Evolutionary conservation across 1,140 invertebrate genomes (phyloP).

Genomic region (Argopecten irradians): DNA sequence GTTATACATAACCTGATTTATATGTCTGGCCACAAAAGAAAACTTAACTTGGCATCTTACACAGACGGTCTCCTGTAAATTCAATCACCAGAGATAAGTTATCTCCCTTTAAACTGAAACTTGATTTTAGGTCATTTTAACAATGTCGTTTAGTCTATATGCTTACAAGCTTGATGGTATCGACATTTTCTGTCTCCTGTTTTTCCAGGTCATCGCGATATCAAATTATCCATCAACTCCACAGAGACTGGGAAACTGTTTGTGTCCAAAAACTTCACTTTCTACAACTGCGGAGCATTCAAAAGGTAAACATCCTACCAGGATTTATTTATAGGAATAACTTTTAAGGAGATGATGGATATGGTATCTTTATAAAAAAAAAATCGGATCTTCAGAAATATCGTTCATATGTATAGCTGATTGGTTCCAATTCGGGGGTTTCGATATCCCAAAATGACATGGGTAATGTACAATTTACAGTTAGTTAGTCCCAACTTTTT

Average conservation of each 20-base stretch:
- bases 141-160: background rate
- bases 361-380: background rate
- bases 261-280: slow-evolving; percentile 63
- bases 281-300: slow-evolving; percentile 68
- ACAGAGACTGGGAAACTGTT: slow-evolving; percentile 63
- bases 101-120: background rate
- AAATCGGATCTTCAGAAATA: too few relatives aligned
- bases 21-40: too few relatives aligned
- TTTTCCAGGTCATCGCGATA: slow-evolving; percentile 51
- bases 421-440: too few relatives aligned
- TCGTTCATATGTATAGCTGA: too few relatives aligned
- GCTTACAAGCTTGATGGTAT: background rate
- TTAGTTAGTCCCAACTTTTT: too few relatives aligned
- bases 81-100: background rate
- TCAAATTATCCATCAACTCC: slow-evolving; percentile 64
- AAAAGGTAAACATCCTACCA: slow-evolving; percentile 61
- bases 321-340: too few relatives aligned
- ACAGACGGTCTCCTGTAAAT: background rate
- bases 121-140: background rate
- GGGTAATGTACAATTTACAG: too few relatives aligned
- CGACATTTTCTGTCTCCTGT: slow-evolving; percentile 10
- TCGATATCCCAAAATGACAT: too few relatives aligned
- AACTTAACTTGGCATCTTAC: too few relatives aligned
- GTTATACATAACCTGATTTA: too few relatives aligned
- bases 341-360: background rate